Conservation (phyloP, 2,888 invertebrate species). For the Antheraea yamamai region DNA sequence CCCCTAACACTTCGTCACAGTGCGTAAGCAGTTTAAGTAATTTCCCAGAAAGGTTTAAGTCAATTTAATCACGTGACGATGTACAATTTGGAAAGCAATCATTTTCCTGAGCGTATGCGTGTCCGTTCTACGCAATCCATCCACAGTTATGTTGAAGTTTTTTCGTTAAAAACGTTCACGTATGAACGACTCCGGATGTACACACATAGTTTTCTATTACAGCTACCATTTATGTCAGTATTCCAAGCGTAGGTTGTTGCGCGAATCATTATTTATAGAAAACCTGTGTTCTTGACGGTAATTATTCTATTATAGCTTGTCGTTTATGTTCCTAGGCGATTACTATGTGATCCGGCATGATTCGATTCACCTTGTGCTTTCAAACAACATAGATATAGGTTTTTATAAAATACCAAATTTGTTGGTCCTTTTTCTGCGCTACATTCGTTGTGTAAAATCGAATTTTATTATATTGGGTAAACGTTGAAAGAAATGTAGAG, state of each 20-base stretch:
- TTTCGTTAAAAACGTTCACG: background rate
- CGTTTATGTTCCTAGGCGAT: background rate
- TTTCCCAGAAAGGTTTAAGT: background rate
- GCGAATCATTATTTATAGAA: background rate
- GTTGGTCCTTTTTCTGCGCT: too few species aligned
- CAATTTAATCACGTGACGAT: background rate
- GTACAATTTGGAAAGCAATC: background rate
- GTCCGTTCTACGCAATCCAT: background rate
- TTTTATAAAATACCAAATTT: too few species aligned
- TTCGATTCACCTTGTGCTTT: background rate
- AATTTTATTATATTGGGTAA: too few species aligned
- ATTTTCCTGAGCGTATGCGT: background rate
- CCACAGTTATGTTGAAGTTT: background rate
- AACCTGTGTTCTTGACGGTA: background rate
- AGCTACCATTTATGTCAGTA: background rate
- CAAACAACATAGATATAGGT: too few species aligned
- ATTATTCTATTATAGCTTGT: background rate
- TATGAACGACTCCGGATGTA: constrained; percentile 3
- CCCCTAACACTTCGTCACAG: too few species aligned
- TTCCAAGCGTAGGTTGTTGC: background rate
- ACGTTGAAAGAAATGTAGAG: too few species aligned
- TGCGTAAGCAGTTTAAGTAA: background rate
- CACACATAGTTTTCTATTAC: background rate
- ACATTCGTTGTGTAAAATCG: too few species aligned
- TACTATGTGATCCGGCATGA: background rate